Base-by-base conservation (phyloP, 2,113 vertebrate species). In the Hassar affinis region DNA sequence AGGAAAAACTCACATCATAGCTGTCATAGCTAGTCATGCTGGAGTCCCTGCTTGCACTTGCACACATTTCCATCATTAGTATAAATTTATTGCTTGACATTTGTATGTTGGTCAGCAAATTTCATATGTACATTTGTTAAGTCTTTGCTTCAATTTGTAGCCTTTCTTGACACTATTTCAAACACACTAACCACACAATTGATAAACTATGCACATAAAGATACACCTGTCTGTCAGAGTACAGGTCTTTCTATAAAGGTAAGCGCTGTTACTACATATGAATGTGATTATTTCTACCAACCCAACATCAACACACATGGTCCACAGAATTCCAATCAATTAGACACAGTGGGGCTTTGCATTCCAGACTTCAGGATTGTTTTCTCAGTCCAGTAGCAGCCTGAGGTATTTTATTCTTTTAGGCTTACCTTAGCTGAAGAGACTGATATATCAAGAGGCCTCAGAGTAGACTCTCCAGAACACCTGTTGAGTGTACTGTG, bases 291-390 rank as follows among this genome's bases (percentile, higher is more conserved):
- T 81, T 86, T 76, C 57, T 82, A 59, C 51, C 66, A 35, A 56
- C 33, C 74, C 74, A 82, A 57, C 76, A 64, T 83, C 85, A 86
- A 87, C 84, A 80, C 86, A 86, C 80, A 86, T 87, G 84, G 82
- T 77, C 69, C 84, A 83, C 84, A 84, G 87, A 90, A 91, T 91
- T 91, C 90, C 90, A 86, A 88, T 90, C 89, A 90, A 90, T 88
- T 90, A 85, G 88, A 87, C 89, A 88, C 91, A 90, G 89, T 87
- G 35, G 54, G 83, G 85, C 77, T 90, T 88, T 82, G 84, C 90
- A 92, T 92, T 91, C 90, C 89, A 89, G 86, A 80, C 78, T 84
- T 80, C 84, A 79, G 86, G 88, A 78, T 87, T 85, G 89, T 89
- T 88, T 88, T 88, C 86, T 87, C 87, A 85, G 51, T 88, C 84